These are phyloP conservation scores for Crax fasciolata DNA, from an alignment of 2,797 vertebrate species.

Conservation along the genomic window DNA sequence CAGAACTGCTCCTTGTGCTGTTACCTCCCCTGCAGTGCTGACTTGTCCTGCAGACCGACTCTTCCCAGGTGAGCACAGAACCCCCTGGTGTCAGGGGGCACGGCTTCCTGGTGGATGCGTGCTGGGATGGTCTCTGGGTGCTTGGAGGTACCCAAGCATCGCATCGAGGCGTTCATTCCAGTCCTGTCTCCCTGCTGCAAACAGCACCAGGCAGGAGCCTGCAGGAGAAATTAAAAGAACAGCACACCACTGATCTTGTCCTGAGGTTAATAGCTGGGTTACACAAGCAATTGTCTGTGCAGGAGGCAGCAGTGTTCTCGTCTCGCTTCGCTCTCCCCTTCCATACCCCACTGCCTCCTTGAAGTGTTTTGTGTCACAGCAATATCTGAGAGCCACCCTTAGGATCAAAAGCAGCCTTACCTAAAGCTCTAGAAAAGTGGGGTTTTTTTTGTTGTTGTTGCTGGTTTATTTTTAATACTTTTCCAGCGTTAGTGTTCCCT, in stretches of 20 bases:
- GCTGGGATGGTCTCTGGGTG: neutral
- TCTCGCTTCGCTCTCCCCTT: neutral
- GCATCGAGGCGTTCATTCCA: neutral
- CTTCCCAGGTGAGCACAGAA: neutral
- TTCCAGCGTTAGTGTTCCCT: neutral
- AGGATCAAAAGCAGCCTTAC: slow-evolving; percentile 23
- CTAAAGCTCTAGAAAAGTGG: neutral
- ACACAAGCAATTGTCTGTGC: neutral
- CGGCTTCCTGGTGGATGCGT: fast-evolving
- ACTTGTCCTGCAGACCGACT: neutral
- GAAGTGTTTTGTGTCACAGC: neutral
- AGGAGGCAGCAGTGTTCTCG: neutral
- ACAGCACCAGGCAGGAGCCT: neutral
- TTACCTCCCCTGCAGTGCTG: neutral
- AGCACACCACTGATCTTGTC: neutral
- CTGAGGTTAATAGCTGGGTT: neutral
- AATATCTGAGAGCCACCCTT: neutral
- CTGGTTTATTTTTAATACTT: neutral
- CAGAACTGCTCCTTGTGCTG: neutral
- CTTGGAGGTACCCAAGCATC: neutral
- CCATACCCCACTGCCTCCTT: neutral
- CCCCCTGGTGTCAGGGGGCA: too few relatives aligned
- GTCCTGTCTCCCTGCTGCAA: neutral
- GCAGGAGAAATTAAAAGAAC: neutral
- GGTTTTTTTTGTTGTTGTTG: neutral